Percentiles rank a stretch among this genome's conserved stretches.
phyloP scores from a whole-genome alignment of 1,140 invertebrate genomes.

The Chrysomallon squamiferum region DNA sequence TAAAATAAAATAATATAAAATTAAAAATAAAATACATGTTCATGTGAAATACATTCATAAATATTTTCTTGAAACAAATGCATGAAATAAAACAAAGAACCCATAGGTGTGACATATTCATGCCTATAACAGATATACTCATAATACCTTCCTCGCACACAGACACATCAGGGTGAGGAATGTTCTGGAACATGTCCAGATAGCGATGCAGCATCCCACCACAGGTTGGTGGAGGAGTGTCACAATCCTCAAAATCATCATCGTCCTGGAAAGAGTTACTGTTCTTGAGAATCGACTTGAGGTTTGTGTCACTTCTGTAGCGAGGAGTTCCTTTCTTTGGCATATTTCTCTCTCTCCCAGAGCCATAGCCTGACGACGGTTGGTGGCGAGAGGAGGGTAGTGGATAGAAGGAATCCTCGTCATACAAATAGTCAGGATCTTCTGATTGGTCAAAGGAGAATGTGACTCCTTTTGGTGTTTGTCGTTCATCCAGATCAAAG shows the following conservation, averaged over 20 bases:
- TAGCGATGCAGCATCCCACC: conserved; percentile 24
- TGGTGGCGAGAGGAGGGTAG: too few relatives aligned
- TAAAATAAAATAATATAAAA: too few relatives aligned
- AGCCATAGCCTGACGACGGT: too few relatives aligned
- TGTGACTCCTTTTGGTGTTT: neutral
- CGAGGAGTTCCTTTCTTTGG: too few relatives aligned
- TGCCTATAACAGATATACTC: too few relatives aligned
- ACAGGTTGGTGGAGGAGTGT: conserved; percentile 11
- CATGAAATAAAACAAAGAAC: too few relatives aligned
- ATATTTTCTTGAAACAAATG: too few relatives aligned
- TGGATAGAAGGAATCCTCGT: neutral
- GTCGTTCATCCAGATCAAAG: neutral
- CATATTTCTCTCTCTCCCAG: too few relatives aligned
- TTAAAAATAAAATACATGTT: too few relatives aligned
- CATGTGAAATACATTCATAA: too few relatives aligned
- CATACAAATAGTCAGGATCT: neutral
- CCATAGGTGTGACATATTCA: too few relatives aligned
- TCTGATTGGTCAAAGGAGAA: neutral
- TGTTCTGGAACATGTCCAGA: conserved; percentile 15
- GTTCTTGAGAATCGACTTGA: neutral
- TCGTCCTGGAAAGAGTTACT: conserved; percentile 4
- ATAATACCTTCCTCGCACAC: neutral
- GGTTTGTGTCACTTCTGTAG: neutral
- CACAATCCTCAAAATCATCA: neutral
- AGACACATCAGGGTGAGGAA: neutral